These are phyloP conservation scores for Graphium colonna DNA, from an alignment of 2,888 invertebrate species.

Conservation along the genomic window DNA sequence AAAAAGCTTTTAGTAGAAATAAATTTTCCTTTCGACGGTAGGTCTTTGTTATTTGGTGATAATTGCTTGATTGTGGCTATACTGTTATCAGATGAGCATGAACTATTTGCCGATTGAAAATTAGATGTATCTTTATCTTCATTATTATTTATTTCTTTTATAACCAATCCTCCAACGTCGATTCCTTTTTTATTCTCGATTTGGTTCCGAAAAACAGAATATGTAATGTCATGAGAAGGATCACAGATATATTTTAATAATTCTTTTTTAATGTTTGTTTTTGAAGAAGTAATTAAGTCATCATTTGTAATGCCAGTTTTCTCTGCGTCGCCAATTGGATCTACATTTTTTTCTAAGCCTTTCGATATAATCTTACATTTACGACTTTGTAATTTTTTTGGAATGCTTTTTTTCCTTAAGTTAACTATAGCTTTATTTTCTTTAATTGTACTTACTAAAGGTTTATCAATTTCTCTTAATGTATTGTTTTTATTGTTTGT, in stretches of 20 bases:
- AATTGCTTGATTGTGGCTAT: conserved; percentile 54
- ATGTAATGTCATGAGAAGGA: conserved; percentile 38
- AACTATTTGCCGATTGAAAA: conserved; percentile 52
- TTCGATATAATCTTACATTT: not conserved
- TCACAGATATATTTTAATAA: conserved; percentile 43
- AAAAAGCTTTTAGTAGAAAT: conserved; percentile 36
- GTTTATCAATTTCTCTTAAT: conserved; percentile 33
- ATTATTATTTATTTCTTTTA: conserved; percentile 29
- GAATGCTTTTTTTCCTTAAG: conserved; percentile 40
- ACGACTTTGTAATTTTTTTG: conserved; percentile 36
- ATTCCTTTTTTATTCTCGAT: conserved; percentile 36
- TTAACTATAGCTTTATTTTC: conserved; percentile 28
- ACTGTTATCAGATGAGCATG: conserved; percentile 61
- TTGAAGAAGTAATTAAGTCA: conserved; percentile 27
- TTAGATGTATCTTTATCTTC: conserved; percentile 30
- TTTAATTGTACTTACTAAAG: conserved; percentile 21
- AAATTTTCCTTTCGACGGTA: conserved; percentile 39
- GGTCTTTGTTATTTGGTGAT: conserved; percentile 27
- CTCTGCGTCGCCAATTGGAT: not conserved
- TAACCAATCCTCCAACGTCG: conserved; percentile 7
- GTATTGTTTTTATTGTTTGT: conserved; percentile 34
- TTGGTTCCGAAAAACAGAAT: conserved; percentile 49
- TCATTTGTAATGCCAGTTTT: not conserved
- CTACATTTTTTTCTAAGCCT: not conserved
- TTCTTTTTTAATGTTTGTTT: conserved; percentile 41